These are phyloP conservation scores for Coryphaenoides rupestris DNA, from an alignment of 2,113 vertebrate genomes.

Conservation along the genomic window DNA sequence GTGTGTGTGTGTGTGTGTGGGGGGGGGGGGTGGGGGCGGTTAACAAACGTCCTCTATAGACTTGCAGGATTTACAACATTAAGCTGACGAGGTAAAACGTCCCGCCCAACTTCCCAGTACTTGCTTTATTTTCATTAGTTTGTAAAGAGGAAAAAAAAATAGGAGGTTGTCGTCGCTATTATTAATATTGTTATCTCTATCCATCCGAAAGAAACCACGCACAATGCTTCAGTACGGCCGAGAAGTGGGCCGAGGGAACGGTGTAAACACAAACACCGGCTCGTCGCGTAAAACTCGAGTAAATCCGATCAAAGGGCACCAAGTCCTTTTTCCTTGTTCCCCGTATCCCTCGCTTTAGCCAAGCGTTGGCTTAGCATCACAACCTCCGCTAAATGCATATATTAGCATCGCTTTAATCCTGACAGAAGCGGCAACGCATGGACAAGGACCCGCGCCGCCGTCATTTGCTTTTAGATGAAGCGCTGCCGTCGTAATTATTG, in stretches of 20 bases:
- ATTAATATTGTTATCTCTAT: no score
- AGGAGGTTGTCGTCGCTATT: no score
- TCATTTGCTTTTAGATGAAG: conserved; percentile 15
- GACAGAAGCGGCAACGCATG: conserved; percentile 35
- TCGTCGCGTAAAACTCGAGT: conserved; percentile 50
- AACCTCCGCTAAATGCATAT: conserved; percentile 51
- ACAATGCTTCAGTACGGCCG: conserved; percentile 40
- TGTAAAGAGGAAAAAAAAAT: no score
- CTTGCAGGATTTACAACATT: conserved; percentile 53
- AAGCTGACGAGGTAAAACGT: conserved; percentile 40
- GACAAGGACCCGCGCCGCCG: conserved; percentile 28
- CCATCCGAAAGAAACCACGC: conserved; percentile 3
- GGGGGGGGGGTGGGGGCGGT: conserved; percentile 36
- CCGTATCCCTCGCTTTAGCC: conserved; percentile 59
- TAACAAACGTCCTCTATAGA: conserved; percentile 65
- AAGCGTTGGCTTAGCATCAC: conserved; percentile 46
- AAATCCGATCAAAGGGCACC: conserved; percentile 61
- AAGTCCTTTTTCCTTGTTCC: conserved; percentile 46
- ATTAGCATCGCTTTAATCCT: conserved; percentile 59
- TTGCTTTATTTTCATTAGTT: conserved; percentile 42
- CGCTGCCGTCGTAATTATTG: no score
- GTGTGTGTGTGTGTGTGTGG: no score
- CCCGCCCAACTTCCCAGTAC: conserved; percentile 46
- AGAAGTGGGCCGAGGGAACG: conserved; percentile 45
- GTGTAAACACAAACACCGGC: conserved; percentile 42